A percentile compares a stretch with the other conserved stretches of the same genome.
Conservation (phyloP, 2,797 vertebrate species). For the Enteromius treurensis region DNA sequence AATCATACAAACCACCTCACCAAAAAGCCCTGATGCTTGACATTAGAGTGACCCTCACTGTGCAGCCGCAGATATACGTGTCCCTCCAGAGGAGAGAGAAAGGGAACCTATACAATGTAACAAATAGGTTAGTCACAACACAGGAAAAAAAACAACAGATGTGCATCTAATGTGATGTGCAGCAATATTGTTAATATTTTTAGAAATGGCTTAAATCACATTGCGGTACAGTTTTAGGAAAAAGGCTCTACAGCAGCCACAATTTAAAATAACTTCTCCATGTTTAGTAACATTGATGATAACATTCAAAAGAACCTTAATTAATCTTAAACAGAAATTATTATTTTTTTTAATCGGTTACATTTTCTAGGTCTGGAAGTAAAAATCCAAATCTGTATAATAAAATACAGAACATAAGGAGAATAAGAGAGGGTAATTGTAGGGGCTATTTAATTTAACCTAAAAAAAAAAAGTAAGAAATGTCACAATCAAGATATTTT, state of each 20-base stretch:
- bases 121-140: background rate
- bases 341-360: too few species aligned
- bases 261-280: too few species aligned
- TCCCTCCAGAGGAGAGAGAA: conserved; percentile 84
- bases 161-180: too few species aligned
- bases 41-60: conserved; percentile 73
- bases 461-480: background rate
- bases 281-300: too few species aligned
- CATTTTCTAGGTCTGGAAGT: background rate
- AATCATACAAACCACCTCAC: conserved; percentile 64
- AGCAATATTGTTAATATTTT: too few species aligned
- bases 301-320: too few species aligned
- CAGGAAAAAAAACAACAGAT: too few species aligned
- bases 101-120: conserved; percentile 75
- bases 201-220: too few species aligned
- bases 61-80: conserved; percentile 77
- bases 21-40: conserved; percentile 82
- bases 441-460: background rate
- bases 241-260: too few species aligned
- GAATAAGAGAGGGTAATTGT: background rate
- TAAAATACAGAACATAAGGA: background rate
- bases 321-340: too few species aligned
- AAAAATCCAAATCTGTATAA: background rate
- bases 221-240: too few species aligned
- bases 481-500: background rate